Base-by-base conservation (phyloP, 2,113 vertebrate species). In the Panurus biarmicus region DNA sequence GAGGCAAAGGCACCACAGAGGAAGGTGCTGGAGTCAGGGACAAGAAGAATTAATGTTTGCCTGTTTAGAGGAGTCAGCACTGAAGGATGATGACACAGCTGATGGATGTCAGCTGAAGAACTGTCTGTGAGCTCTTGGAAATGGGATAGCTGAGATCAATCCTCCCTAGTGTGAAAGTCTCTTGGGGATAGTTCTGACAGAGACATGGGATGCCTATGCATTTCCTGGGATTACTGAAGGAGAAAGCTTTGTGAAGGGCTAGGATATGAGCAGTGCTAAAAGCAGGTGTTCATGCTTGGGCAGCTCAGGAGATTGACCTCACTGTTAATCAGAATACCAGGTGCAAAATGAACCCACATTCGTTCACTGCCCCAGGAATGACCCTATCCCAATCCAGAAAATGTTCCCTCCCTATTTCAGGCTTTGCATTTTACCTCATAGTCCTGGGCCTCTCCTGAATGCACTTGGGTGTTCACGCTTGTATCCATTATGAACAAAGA, bases 311-410 rank as follows among this genome's bases (percentile, higher is more conserved):
- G 71, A 87, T 7, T 95, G 85, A 94, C 87, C 71, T 20, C 67
- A 76, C 89, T 89, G 85, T 83, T 88, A 95, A 95, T 91, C 91
- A 95, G 87, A 93, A 92, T 80, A 95, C 94, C 95, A 95, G 96
- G 90, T 97, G 95, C 94, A 95, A 80, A 91, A 89, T 92, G 92
- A 95, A 86, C 90, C 90, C 76, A 3, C 60, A 71, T 60, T 77
- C 28, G 6, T 92, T 54, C 83, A 70, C 36, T 96, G 96, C 94
- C 95, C 95, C 78, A 89, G 56, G 26, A 95, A 94, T 97, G 96
- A 97, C 96, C 95, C 72, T 96, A 42, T 48, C 60, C 91, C 78
- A 92, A 80, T 94, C 95, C 81, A 89, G 94, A 96, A 96, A 89
- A 91, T 45, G 57, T 96, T 94, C 60, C 65, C 76, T 95, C 88